Evolutionary conservation across 2,888 invertebrate genomes (phyloP).

Genomic region (Mimas tiliae): DNA sequence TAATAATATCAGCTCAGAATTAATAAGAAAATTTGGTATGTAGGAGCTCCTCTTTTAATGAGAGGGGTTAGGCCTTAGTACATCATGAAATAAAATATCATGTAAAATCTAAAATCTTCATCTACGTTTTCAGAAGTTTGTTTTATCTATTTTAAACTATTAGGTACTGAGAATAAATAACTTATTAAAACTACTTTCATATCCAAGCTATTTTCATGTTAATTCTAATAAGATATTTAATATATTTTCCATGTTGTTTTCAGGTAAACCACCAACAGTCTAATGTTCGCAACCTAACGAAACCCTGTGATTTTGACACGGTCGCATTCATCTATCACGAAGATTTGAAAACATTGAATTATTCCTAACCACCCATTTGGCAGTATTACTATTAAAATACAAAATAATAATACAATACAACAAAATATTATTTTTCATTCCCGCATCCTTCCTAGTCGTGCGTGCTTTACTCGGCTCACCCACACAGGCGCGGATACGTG

Average conservation of each 20-base stretch:
- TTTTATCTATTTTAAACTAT: not conserved
- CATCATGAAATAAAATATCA: no score
- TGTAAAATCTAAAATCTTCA: no score
- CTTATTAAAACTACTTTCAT: no score
- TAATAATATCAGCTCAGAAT: no score
- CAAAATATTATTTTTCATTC: slow-evolving; percentile 29
- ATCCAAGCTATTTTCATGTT: no score
- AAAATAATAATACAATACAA: slow-evolving; percentile 11
- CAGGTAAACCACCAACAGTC: not conserved
- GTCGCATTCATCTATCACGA: not conserved
- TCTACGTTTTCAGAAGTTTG: no score
- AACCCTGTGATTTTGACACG: not conserved
- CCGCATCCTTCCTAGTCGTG: slow-evolving; percentile 26
- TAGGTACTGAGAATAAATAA: no score
- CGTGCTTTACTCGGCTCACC: slow-evolving; percentile 41
- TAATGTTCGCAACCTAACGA: not conserved
- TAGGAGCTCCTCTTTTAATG: no score
- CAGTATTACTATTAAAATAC: not conserved
- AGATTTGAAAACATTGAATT: no score
- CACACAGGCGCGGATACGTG: slow-evolving; percentile 79
- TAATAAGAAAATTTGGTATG: no score
- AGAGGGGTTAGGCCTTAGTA: no score
- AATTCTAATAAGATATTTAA: no score
- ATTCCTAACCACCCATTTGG: not conserved
- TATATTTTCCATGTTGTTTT: not conserved